phyloP scores from a whole-genome alignment of 2,113 vertebrate species.

The Eulacestoma nigropectus region DNA sequence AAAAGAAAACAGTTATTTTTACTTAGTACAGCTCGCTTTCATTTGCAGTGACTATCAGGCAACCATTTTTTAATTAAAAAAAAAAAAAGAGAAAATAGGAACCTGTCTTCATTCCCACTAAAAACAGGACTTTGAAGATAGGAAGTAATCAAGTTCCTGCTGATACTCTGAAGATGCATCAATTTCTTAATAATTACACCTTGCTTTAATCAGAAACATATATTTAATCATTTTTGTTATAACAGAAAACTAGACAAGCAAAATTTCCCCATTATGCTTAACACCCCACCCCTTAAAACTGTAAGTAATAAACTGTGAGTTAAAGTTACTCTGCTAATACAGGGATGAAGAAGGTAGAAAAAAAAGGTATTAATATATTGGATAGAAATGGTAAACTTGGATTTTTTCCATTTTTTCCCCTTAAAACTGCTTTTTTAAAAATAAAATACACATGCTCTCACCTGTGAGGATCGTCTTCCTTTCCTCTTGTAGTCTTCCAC shows the following conservation, averaged over 20 bases:
- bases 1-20: conserved; percentile 56
- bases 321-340: not conserved
- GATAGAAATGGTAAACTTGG: not conserved
- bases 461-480: conserved; percentile 70
- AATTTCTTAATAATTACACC: not conserved
- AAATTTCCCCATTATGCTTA: not conserved
- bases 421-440: not conserved
- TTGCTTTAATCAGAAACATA: not conserved
- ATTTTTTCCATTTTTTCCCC: not conserved
- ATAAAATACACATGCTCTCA: not conserved
- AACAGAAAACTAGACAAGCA: not conserved
- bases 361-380: not conserved
- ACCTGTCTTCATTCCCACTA: conserved; percentile 23
- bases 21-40: conserved; percentile 48
- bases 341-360: not conserved
- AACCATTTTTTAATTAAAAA: not conserved
- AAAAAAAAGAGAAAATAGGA: not conserved
- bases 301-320: not conserved
- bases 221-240: not conserved
- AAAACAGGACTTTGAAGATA: not conserved
- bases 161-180: not conserved
- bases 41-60: conserved; percentile 47
- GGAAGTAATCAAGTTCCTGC: not conserved
- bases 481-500: conserved; percentile 71
- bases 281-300: not conserved